Base-by-base conservation (phyloP, 2,888 invertebrate species). In the Bugula neritina region DNA sequence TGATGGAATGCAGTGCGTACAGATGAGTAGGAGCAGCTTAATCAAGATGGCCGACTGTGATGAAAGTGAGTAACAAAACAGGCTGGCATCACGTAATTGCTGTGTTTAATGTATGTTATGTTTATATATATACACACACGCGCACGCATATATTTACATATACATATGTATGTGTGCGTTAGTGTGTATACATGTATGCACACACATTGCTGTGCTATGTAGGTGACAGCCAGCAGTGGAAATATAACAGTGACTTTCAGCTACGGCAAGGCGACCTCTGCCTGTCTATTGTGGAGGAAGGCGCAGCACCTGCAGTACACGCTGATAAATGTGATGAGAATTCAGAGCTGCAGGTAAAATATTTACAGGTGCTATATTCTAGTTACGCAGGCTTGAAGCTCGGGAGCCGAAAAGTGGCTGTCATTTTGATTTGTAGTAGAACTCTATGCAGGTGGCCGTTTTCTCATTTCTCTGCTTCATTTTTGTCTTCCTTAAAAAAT, bases 211-310 rank as follows among this genome's bases (percentile, higher is more conserved):
- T n/a, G n/a, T n/a, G n/a, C 17, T 17, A 43, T 10, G 17, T 17
- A 43, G 43, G 10, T 43, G 17, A 43, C 43, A 10, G 17, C 2
- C 70, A 70, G 52, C 10, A 10, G n/a, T 70, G 70, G 70, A 21
- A 2, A 10, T 54, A 54, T 52, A 70, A 70, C 52, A n/a, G 43
- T 17, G 10, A 70, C 70, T 70, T 23, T 29, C 70, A 70, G 29
- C n/a, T 70, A 29, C 3, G 5, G 25, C 70, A 10, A 21, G 23
- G 43, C 2, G 70, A 52, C 5, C 35, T 10, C 2, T 70, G 70
- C 23, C 21, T 70, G 52, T 70, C 70, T 13, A 29, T 43, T 5
- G 23, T 13, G 10, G 29, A 63, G 17, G 63, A 63, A n/a, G 13
- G 34, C 1, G 34, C 21, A 3, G 31, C 31, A 2, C 63, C 63